Conservation (phyloP, 2,888 invertebrate genomes). For the Disparrhopalites patrizii region DNA sequence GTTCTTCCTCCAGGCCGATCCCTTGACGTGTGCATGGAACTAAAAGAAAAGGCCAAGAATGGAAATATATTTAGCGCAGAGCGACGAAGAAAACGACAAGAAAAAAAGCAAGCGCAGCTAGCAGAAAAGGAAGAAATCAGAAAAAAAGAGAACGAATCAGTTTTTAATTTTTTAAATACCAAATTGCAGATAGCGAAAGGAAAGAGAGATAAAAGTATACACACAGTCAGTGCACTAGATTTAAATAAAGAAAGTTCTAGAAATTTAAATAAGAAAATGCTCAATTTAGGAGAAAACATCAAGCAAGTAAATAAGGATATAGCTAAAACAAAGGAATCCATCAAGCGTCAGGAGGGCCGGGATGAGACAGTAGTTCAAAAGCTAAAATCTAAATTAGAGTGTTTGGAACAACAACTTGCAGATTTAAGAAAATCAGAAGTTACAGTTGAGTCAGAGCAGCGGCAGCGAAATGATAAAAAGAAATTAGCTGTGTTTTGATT, state of each 20-base stretch:
- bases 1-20: conserved; percentile 76
- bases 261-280: conserved; percentile 46
- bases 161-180: conserved; percentile 73
- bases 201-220: neutral
- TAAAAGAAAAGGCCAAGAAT: conserved; percentile 64
- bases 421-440: conserved; percentile 60
- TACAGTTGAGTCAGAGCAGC: conserved; percentile 66
- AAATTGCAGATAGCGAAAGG: conserved; percentile 54
- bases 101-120: conserved; percentile 53
- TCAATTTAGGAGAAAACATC: conserved; percentile 59
- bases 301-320: conserved; percentile 66
- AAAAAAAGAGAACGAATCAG: conserved; percentile 58
- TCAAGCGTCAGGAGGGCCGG: conserved; percentile 61
- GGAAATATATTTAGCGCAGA: conserved; percentile 70
- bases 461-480: conserved; percentile 65
- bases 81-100: conserved; percentile 61
- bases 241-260: conserved; percentile 34
- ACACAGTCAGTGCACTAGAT: conserved; percentile 7
- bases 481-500: conserved; percentile 71
- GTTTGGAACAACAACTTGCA: conserved; percentile 62
- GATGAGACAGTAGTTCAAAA: conserved; percentile 60
- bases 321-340: conserved; percentile 61
- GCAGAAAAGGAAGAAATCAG: conserved; percentile 58
- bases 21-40: conserved; percentile 70
- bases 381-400: conserved; percentile 60